Evolutionary conservation across 1,140 invertebrate genomes (phyloP), one percentile per base, ranked within the genome.

Genomic region (Drosophila burlai): DNA sequence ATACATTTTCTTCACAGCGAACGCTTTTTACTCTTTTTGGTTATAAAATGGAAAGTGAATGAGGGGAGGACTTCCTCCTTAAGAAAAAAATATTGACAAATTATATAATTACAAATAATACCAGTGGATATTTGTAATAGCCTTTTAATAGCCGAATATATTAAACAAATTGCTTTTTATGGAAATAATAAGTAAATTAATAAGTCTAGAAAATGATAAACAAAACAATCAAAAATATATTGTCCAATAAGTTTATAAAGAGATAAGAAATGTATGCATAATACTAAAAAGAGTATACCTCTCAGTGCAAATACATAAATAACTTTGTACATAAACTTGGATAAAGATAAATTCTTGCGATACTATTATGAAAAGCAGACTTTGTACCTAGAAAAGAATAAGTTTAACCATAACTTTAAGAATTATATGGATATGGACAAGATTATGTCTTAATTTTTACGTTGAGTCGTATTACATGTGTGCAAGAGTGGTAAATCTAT

Each of bases 21-120:
- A 66, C 10, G 38, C 3, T 42, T 4, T 38, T 16, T 76, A 52
- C 74, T 76, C 74, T 76, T 38, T 60, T 4, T 0, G 4, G 13
- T 18, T 38, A 9, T 18, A 34, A 31, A 62, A 40, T 16, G 8
- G 34, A 38, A 55, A 55, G 52, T 24, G 2, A 16, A 38, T 24
- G 18, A 13, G 13, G 16, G 13, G 16, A 10, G 18, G 9, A 15
- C 26, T 29, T 29, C 26, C 26, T 29, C 26, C 26, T 29, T 29
- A 54, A 21, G 1, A 16, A 5, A 15, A 21, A 3, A 21, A 24
- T 38, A 55, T 10, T 24, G 3, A 24, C 5, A 38, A 10, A 2
- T 10, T 16, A 49, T 1, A 29, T 4, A 16, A 13, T 31, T 31
- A 10, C 13, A 21, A 34, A 15, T 21, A 13, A 8, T 15, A 16